Evolutionary conservation across 2,797 vertebrate genomes (phyloP), one percentile per base, ranked within the genome.

Genomic region (Ptychadena robeensis): DNA sequence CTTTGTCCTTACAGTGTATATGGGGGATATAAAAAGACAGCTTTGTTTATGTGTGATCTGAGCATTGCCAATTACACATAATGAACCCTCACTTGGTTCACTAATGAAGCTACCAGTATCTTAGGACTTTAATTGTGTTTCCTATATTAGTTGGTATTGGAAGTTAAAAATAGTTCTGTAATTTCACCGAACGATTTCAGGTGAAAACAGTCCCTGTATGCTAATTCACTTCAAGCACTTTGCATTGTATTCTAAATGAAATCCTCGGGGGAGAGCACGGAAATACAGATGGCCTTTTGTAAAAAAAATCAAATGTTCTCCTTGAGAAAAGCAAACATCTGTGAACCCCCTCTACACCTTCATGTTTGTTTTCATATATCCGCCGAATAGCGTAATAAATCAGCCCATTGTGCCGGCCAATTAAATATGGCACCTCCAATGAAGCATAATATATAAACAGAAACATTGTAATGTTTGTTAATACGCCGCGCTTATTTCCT

Each of bases 251-350:
- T 35, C 9, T 2, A 35, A 57, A 68, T 34, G 2, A 44, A 69
- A 30, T 40, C 34, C 76, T 79, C 76, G 10, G 28, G 76, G 53
- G 44, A 79, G 61, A 68, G 40, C 3, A 4, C 65, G 27, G 25
- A 57, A 37, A 79, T 69, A 31, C 65, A 79, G 44, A 79, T 79
- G 76, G 38, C 75, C 53, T 66, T 40, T 67, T 66, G 38, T 34
- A 65, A 65, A 73, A 73, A 64, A 59, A 32, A 30, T 10, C 10
- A 30, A 77, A 34, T 18, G 32, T 38, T 57, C 40, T 57, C 40
- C 30, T 40, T 68, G 64, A 37, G 64, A 59, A 48, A 35, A 69
- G 34, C n/a, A 79, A 35, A 69, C 76, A 79, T 79, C 76, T 69
- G 75, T 31, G 38, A 28, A 28, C 37, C 67, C n/a, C 75, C 28